Evolutionary conservation across 1,140 invertebrate species (phyloP), one percentile per base, ranked within the genome.

Genomic region (Penaeus indicus): DNA sequence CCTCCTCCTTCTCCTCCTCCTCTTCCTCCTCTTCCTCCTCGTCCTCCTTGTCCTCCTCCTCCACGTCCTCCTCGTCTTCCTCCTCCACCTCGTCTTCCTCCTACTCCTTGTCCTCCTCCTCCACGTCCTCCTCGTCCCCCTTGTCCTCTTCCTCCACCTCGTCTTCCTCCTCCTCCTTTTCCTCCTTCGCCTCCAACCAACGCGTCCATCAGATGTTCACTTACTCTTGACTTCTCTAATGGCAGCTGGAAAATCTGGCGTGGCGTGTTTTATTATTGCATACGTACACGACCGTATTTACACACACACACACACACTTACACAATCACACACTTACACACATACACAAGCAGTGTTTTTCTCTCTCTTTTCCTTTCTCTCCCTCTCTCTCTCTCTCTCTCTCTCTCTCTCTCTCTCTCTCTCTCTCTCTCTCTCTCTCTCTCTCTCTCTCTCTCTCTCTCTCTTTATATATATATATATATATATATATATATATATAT

Each of bases 401-500:
- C 47, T 8, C 54, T 84, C 61, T 54, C 82, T 64, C 61, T n/a
- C 82, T 63, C 47, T 54, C 82, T 64, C 61, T 63, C 21, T 84
- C 82, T 54, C 82, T 54, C 54, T 67, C 67, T 75, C 64, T 67
- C 42, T 42, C 42, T 69, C 67, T 67, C 1, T 67, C 67, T 85
- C 67, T 67, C 27, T 67, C 67, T 75, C 67, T 67, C 27, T 67
- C 84, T 47, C 1, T 54, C 54, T 54, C 54, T 54, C 0, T 13
- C 54, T 54, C 54, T 54, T 11, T 54, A 75, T n/a, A 75, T 25
- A 75, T 25, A 75, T n/a, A 75, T 25, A 75, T 25, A 75, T 75
- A 25, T 75, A 25, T 75, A 25, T 75, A 75, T 75, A 75, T 75
- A 75, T 75, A 75, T 27, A 27, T 32, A 75, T 13, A 75, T 75